These are phyloP conservation scores for Nematostella vectensis DNA, from an alignment of 92 coral and sea anemone genomes.

Conservation along the genomic window DNA sequence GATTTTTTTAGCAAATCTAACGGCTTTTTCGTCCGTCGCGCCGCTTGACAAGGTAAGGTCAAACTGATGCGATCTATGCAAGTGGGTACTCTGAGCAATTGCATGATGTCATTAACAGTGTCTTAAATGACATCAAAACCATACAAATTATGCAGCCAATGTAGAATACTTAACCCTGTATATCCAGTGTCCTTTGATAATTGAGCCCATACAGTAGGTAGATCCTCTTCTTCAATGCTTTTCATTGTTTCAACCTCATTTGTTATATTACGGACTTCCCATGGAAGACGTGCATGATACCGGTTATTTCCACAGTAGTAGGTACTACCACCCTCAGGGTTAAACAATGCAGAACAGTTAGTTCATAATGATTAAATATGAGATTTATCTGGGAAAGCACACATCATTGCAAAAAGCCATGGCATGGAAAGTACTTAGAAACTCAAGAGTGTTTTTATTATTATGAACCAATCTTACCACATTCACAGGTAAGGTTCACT, in stretches of 20 bases:
- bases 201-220: conserved; percentile 31
- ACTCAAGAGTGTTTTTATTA: not conserved
- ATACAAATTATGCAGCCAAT: conserved; percentile 39
- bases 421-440: not conserved
- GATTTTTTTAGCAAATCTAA: no score
- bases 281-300: conserved; percentile 36
- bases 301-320: conserved; percentile 38
- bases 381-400: not conserved
- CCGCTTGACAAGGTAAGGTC: no score
- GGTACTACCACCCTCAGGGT: conserved; percentile 28
- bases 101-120: conserved; percentile 51
- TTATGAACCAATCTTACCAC: not conserved
- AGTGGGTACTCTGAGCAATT: no score
- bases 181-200: conserved; percentile 38
- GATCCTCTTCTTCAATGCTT: conserved; percentile 39
- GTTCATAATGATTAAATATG: not conserved
- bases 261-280: conserved; percentile 10
- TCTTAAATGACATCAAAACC: conserved; percentile 48
- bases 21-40: no score
- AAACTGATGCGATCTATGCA: no score
- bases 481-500: not conserved
- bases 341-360: conserved; percentile 1
- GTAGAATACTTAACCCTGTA: conserved; percentile 45
- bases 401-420: not conserved
- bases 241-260: conserved; percentile 31